Base-by-base conservation (phyloP, 53 echinoderm and acorn worm genomes). In the Paracentrotus lividus region DNA sequence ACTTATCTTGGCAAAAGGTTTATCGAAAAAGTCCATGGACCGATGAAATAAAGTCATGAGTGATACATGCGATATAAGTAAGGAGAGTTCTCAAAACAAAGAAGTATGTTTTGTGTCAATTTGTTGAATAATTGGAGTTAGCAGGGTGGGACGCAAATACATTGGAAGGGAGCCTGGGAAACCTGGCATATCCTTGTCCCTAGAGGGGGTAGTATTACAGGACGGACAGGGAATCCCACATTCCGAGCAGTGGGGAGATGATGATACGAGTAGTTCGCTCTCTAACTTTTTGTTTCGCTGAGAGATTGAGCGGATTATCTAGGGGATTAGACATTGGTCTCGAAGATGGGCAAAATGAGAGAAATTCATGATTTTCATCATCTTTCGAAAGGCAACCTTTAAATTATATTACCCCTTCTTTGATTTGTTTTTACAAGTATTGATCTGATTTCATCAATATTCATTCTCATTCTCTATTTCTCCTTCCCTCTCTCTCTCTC, bases 151-250 rank as follows among this genome's bases (percentile, higher is more conserved):
- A 32, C 40, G 54, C 92, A 78, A 92, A 92, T 61, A 92, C 55
- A 78, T 81, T n/a, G 2, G 51, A 14, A 45, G 10, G 78, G 23
- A 77, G 78, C 78, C 24, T 92, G 92, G 92, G 92, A 92, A 92
- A 92, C 78, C 20, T 92, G 92, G 92, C 92, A 44, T 53, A 38
- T 92, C 42, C 14, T 34, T 40, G 92, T 92, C 92, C 92, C 92
- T 78, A 90, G 91, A 77, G 92, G 92, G 92, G 84, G 92, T 78
- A 92, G 92, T 92, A 40, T 92, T 92, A 92, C 92, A 42, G 38
- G 54, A 45, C 77, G 92, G 45, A 77, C 56, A 44, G 92, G 92
- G 92, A 92, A 78, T 92, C 60, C 51, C 4, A 78, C 49, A 92
- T 92, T 78, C 92, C 92, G 23, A 34, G 42, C 91, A 75, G 91